Base-by-base conservation (phyloP, 2,797 vertebrate genomes). In the Amniataba percoides region DNA sequence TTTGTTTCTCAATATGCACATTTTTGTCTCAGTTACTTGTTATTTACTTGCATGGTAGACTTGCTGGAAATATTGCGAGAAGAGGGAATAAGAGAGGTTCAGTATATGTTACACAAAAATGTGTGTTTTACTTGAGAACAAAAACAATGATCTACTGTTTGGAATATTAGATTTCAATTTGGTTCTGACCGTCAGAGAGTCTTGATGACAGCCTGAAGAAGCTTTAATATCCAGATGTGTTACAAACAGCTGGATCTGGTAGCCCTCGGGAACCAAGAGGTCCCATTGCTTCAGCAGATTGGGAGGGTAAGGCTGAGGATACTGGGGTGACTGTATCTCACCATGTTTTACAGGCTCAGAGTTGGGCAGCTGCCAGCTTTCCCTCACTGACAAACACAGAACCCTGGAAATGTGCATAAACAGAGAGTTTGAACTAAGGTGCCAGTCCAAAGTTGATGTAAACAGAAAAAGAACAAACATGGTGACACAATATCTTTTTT, bases 151-250 rank as follows among this genome's bases (percentile, higher is more conserved):
- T 62, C 10, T 27, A 5, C 13, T 62, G 23, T 63, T 34, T 31
- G 12, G 2, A 49, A 49, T 36, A 36, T 34, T 19, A 43, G 21
- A 1, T n/a, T 14, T 11, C 1, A 42, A 2, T 19, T 2, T 43
- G 52, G 27, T 3, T 72, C 79, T 79, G 60, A 97, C 96, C 95
- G 93, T 94, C 68, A 97, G 85, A 19, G 89, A 94, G 84, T 97
- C 96, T 11, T 97, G 95, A 19, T 92, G 83, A 0, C 96, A 97
- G 83, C 90, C 74, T 57, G 90, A 87, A 0, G 96, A 96, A 0
- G 88, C 85, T 57, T 96, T 96, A 0, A 97, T 90, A 60, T 97
- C 96, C 87, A 97, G n/a, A 40, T 97, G 95, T 36, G 90, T 96
- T 88, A 97, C 96, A 70, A 94, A 96, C 68, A 97, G 93, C 34